Conservation (phyloP, 2,113 vertebrate genomes). For the Rousettus leschenaultii region DNA sequence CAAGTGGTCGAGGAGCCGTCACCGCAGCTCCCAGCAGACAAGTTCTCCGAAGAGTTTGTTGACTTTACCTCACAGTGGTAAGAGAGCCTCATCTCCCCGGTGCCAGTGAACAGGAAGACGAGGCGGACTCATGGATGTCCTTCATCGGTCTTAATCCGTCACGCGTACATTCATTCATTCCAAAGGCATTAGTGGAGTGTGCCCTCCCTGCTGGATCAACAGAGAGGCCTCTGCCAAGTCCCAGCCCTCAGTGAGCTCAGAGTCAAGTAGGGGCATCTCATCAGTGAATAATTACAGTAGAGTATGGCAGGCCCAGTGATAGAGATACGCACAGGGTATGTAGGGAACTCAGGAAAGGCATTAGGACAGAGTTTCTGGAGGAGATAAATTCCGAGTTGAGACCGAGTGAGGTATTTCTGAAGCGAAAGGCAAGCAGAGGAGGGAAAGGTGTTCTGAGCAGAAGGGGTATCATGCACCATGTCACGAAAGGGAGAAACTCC, state of each 20-base stretch:
- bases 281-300: accelerated
- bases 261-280: neutral
- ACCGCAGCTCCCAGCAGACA: conserved; percentile 90
- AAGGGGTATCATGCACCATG: neutral
- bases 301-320: neutral
- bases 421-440: neutral
- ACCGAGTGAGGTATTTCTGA: neutral
- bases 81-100: neutral
- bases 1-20: conserved; percentile 98
- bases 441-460: neutral
- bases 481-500: neutral
- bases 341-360: neutral
- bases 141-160: neutral
- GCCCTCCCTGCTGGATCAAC: neutral
- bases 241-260: neutral
- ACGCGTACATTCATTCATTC: neutral
- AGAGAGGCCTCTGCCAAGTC: neutral
- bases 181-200: neutral
- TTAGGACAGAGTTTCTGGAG: neutral
- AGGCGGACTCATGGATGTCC: neutral
- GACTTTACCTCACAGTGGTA: conserved; percentile 97
- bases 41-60: conserved; percentile 93
- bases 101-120: accelerated
- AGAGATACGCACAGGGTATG: neutral
- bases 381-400: neutral